Conservation (phyloP, 2,797 vertebrate species). For the Strix occidentalis region DNA sequence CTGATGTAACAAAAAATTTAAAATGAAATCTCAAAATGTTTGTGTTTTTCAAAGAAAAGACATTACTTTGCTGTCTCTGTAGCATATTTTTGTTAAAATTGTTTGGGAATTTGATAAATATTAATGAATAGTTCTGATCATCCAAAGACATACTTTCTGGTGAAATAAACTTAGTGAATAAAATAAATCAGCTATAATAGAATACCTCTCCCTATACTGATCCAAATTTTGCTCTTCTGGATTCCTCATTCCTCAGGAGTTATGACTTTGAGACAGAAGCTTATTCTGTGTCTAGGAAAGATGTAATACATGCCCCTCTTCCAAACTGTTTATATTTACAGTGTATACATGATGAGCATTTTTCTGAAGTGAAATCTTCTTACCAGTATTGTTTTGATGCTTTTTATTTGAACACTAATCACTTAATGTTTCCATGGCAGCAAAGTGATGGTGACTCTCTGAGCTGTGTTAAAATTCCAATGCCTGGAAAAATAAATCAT, state of each 20-base stretch:
- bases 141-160: not conserved
- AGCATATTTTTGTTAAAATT: not conserved
- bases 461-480: not conserved
- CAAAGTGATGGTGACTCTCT: not conserved
- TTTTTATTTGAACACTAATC: not conserved
- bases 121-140: not conserved
- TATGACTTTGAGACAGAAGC: not conserved
- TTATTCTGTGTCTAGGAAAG: not conserved
- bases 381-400: not conserved
- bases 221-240: not conserved
- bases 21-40: not conserved
- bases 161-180: not conserved
- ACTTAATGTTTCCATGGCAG: not conserved
- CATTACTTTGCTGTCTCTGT: not conserved
- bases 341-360: not conserved
- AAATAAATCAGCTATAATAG: not conserved
- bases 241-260: not conserved
- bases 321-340: not conserved
- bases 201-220: not conserved
- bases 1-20: not conserved
- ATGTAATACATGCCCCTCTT: not conserved
- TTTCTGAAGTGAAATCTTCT: not conserved
- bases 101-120: not conserved
- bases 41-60: not conserved
- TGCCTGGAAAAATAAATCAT: not conserved